Percentiles rank a stretch among this genome's conserved stretches.
Evolutionary conservation across 1,140 invertebrate genomes (phyloP).

Genomic region (Leptinotarsa undecemlineata): DNA sequence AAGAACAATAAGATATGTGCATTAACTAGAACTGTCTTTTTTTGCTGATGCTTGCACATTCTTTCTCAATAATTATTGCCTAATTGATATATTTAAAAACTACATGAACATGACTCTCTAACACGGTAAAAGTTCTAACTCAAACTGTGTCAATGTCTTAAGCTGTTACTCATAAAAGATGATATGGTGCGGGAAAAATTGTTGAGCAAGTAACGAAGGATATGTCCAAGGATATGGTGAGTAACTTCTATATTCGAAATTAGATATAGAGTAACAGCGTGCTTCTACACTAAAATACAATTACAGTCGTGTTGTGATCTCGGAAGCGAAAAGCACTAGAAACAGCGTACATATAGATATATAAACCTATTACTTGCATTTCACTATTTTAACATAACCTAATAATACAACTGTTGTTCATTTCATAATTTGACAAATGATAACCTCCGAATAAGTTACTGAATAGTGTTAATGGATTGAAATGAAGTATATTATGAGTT

Average conservation of each 20-base stretch:
- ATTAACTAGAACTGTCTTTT: slow-evolving; percentile 30
- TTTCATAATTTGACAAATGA: slow-evolving; percentile 1
- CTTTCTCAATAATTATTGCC: slow-evolving; percentile 34
- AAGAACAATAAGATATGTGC: slow-evolving; percentile 50
- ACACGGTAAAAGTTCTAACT: slow-evolving; percentile 32
- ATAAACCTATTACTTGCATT: slow-evolving; percentile 35
- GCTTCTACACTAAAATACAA: slow-evolving; percentile 44
- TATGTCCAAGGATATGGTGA: slow-evolving; percentile 38
- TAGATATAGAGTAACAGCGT: slow-evolving; percentile 44
- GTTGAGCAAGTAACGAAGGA: slow-evolving; percentile 41
- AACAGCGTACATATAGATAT: slow-evolving; percentile 46
- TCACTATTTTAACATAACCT: slow-evolving; percentile 35
- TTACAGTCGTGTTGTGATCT: slow-evolving; percentile 47
- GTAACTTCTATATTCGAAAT: slow-evolving; percentile 35
- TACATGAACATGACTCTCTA: slow-evolving; percentile 16
- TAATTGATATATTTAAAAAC: slow-evolving; percentile 36
- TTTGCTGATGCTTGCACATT: slow-evolving; percentile 24
- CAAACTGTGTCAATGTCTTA: slow-evolving; percentile 34
- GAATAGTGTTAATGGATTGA: not conserved
- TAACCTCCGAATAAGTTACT: not conserved
- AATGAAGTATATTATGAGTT: not conserved
- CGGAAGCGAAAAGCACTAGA: slow-evolving; percentile 45
- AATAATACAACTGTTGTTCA: slow-evolving; percentile 21
- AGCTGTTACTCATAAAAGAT: slow-evolving; percentile 36
- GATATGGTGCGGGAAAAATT: slow-evolving; percentile 35